A percentile compares a stretch with the other conserved stretches of the same genome.
phyloP scores from a whole-genome alignment of 2,888 invertebrate species.

The Clanis bilineata region DNA sequence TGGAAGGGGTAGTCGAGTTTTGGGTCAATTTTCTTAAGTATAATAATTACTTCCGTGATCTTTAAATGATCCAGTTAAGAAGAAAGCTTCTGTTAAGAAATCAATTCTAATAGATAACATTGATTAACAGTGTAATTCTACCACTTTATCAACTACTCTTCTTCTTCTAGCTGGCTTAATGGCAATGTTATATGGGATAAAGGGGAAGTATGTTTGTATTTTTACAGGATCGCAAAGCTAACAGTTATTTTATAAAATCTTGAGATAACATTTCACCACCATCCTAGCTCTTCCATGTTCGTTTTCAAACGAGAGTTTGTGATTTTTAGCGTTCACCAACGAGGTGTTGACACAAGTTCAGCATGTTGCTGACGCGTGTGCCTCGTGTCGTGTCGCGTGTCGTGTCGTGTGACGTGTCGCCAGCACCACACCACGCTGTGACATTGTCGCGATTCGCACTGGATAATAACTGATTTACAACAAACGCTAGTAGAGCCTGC shows the following conservation, averaged over 20 bases:
- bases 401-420: not conserved
- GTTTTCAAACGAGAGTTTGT: not conserved
- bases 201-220: too few species aligned
- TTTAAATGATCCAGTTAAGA: too few species aligned
- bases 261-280: not conserved
- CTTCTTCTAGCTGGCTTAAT: too few species aligned
- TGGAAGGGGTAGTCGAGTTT: too few species aligned
- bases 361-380: not conserved
- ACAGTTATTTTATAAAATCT: not conserved
- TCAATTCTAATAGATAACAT: too few species aligned
- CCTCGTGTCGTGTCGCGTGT: not conserved
- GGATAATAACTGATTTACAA: not conserved
- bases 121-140: too few species aligned
- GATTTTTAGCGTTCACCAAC: conserved; percentile 3
- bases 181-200: too few species aligned
- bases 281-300: not conserved
- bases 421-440: not conserved
- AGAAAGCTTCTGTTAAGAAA: too few species aligned
- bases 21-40: too few species aligned
- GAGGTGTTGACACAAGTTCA: not conserved
- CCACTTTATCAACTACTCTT: too few species aligned
- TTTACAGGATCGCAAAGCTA: too few species aligned
- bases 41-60: too few species aligned
- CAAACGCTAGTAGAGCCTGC: not conserved
- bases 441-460: not conserved